Evolutionary conservation across 2,888 invertebrate genomes (phyloP).

Genomic region (Boloria selene): DNA sequence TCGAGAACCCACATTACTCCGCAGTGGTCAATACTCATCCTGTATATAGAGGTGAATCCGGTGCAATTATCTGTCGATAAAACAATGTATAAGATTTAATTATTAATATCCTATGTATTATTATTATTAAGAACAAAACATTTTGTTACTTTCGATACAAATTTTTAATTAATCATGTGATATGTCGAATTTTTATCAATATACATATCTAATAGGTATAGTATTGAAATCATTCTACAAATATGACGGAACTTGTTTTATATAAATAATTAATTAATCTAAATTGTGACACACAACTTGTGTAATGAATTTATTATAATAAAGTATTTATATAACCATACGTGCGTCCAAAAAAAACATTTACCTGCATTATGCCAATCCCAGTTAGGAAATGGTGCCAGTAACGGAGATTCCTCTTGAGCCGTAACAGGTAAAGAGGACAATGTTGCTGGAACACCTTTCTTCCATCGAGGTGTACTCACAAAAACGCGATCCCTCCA

Average conservation of each 20-base stretch:
- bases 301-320: neutral
- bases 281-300: neutral
- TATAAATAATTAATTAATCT: neutral
- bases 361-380: constrained; percentile 83
- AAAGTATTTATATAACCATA: neutral
- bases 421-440: constrained; percentile 84
- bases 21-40: constrained; percentile 89
- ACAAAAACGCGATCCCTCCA: constrained; percentile 87
- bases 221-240: neutral
- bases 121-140: constrained; percentile 3
- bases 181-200: neutral
- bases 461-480: constrained; percentile 89
- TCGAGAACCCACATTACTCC: constrained; percentile 91
- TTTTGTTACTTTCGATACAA: constrained; percentile 6
- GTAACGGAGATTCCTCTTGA: constrained; percentile 79
- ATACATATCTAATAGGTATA: neutral
- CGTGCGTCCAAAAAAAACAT: neutral
- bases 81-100: constrained; percentile 29
- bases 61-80: constrained; percentile 68
- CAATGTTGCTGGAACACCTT: constrained; percentile 88
- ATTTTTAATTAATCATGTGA: neutral
- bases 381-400: constrained; percentile 90
- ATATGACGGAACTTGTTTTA: neutral
- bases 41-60: constrained; percentile 89
- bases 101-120: too few species aligned